Percentiles rank a stretch among this genome's conserved stretches.
Evolutionary conservation across 2,113 vertebrate species (phyloP).

Genomic region (Nibea coibor): DNA sequence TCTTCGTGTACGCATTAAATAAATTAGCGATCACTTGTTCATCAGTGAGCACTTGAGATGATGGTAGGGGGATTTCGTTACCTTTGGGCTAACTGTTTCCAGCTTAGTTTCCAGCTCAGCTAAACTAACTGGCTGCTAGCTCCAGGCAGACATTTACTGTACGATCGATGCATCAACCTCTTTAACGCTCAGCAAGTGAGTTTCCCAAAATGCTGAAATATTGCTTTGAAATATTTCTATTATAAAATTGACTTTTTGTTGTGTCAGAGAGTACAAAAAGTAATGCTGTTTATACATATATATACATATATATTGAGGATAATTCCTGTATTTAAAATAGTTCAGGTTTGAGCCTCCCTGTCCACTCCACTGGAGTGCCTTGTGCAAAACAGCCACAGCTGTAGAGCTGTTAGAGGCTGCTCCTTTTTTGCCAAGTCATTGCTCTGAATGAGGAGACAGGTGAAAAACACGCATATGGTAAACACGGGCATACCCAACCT

Average conservation of each 20-base stretch:
- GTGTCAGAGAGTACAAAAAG: background rate
- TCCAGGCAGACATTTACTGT: background rate
- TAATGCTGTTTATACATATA: background rate
- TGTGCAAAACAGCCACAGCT: background rate
- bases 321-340: background rate
- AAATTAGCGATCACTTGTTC: background rate
- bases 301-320: background rate
- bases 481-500: conserved; percentile 6
- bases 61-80: background rate
- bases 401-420: too few species aligned
- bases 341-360: background rate
- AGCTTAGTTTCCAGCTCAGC: background rate
- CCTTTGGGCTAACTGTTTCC: background rate
- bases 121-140: background rate
- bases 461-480: background rate
- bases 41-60: background rate
- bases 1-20: too few species aligned
- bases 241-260: background rate
- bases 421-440: conserved; percentile 5
- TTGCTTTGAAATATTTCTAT: background rate
- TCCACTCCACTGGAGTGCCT: background rate
- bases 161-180: too few species aligned
- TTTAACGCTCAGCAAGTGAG: background rate
- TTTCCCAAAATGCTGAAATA: background rate
- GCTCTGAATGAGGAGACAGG: background rate